Evolutionary conservation across 2,888 invertebrate species (phyloP), one percentile per base, ranked within the genome.

Genomic region (Eristalis arbustorum): DNA sequence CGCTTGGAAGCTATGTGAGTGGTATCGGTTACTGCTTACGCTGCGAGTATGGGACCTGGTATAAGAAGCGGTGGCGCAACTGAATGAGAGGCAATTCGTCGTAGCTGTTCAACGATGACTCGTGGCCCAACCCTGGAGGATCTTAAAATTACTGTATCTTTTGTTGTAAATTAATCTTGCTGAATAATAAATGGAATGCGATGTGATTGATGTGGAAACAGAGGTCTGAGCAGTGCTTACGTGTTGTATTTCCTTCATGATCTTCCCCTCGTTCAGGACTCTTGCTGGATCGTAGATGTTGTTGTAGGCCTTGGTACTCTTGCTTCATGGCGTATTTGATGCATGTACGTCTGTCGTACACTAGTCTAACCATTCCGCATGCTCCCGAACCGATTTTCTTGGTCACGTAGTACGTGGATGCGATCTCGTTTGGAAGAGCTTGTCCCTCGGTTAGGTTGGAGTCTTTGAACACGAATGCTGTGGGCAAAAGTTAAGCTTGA

Each of bases 301-400:
- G 14, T 84, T 91, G 49, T 8, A n/a, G 84, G 94, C 92, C 8
- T 93, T 90, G 84, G 94, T 92, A 64, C 90, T 91, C 91, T 94
- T 96, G 96, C 93, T 98, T 98, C 93, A 98, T 95, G 0, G 98
- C 98, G 93, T 95, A 96, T 89, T 95, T 95, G 84, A 95, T 94
- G 90, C 96, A 95, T 68, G 95, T 95, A 75, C 94, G 93, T 94
- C 96, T 93, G 78, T 96, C 93, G 92, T 95, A 96, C 13, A 96
- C 95, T 73, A 97, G 93, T 90, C 95, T 94, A 0, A 98, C 98
- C 90, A 97, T 94, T 0, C 98, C 98, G 93, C 96, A 97, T 10
- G 97, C 97, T 42, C 98, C 98, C 78, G 95, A 95, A 14, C 98
- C 98, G 31, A 98, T 91, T 87, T 94, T 94, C 89, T 94, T 95